Evolutionary conservation across 2,888 invertebrate species (phyloP), one percentile per base, ranked within the genome.

Genomic region (Ommatoiulus sabulosus): DNA sequence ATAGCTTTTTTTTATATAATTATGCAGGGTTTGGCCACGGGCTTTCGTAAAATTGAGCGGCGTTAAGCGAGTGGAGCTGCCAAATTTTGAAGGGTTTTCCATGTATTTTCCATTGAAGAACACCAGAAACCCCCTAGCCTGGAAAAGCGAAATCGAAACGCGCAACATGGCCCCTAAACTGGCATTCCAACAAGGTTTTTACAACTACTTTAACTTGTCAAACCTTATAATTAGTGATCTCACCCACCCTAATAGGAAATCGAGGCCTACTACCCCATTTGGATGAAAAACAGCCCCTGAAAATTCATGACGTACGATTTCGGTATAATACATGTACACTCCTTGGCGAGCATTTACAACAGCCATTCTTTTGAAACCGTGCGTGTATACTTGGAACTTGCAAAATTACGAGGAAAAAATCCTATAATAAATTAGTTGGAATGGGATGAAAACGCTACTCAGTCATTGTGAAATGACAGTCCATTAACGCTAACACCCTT

Each of bases 31-130:
- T 72, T 72, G 72, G 72, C 72, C 72, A 24, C 24, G 24, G 72
- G 72, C 72, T 24, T 24, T 10, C 52, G 24, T 8, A 24, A 72
- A 72, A 72, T 72, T 72, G 72, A 72, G 72, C 72, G 12, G 72
- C 24, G 72, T 72, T 72, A 72, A 72, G 72, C 72, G 72, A 72
- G 24, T 72, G 24, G 12, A 72, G n/a, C 35, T 72, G 24, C 72
- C 24, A 72, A 20, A 7, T 24, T 72, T 72, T 72, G 72, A 72
- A 72, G 72, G 72, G 24, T 72, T 72, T 72, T 72, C 24, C 72
- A 24, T 72, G 72, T 72, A 72, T 72, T 72, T 72, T 72, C 72
- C n/a, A 72, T 72, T 72, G 72, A 72, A 72, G 72, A 72, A 72
- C 10, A 72, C 24, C 72, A 72, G 72, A 72, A 72, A 72, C 24